These are phyloP conservation scores for Acanthis flammea DNA, from an alignment of 2,797 vertebrate genomes.

Conservation along the genomic window DNA sequence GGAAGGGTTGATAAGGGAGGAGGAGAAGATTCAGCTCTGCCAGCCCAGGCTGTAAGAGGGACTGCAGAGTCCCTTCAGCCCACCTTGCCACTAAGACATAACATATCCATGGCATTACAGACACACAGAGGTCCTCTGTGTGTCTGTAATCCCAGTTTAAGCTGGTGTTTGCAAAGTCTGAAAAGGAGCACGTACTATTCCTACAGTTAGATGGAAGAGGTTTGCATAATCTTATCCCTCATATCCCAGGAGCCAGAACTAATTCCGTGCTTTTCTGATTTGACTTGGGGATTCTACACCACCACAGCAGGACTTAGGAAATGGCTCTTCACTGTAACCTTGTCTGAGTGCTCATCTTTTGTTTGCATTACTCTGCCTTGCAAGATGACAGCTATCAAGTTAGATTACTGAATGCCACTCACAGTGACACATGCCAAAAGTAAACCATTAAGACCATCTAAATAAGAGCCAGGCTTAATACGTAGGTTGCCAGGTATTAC, in stretches of 20 bases:
- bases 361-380: conserved; percentile 41
- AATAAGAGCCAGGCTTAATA: not conserved
- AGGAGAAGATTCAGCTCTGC: not conserved
- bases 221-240: conserved; percentile 25
- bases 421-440: conserved; percentile 46
- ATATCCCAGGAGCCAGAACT: conserved; percentile 28
- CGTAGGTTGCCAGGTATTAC: not conserved
- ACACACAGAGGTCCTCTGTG: too few species aligned
- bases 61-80: not conserved
- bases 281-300: not conserved
- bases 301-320: not conserved
- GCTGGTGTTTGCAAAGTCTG: not conserved
- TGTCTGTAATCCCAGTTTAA: not conserved
- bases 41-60: not conserved
- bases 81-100: not conserved
- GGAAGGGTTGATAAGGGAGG: not conserved
- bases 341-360: conserved; percentile 45
- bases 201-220: not conserved
- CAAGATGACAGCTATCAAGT: conserved; percentile 71
- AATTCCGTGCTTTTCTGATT: conserved; percentile 36
- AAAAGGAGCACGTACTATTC: not conserved
- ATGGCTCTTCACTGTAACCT: conserved; percentile 34
- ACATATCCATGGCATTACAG: not conserved
- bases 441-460: not conserved
- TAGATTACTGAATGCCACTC: conserved; percentile 58